phyloP scores from a whole-genome alignment of 1,140 invertebrate genomes.

The Rhynchophorus ferrugineus region DNA sequence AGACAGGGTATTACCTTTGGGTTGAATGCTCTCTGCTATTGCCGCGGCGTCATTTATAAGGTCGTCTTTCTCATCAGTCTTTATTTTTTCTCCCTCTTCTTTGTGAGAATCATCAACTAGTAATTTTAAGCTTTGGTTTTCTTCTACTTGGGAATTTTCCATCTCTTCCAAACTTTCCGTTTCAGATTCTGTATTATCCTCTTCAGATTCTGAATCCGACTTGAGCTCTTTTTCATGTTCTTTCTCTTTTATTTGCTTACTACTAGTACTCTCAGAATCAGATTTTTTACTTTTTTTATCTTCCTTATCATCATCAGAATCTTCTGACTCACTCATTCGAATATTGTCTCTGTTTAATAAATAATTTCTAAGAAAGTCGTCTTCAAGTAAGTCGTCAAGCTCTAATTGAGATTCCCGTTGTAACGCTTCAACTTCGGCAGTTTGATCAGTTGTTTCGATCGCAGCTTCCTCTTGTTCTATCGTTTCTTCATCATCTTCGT shows the following conservation, averaged over 20 bases:
- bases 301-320: conserved; percentile 23
- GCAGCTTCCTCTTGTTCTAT: conserved; percentile 85
- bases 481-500: conserved; percentile 90
- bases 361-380: conserved; percentile 67
- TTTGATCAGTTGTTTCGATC: conserved; percentile 49
- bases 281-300: conserved; percentile 21
- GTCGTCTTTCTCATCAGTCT: conserved; percentile 48
- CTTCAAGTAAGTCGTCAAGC: conserved; percentile 76
- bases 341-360: conserved; percentile 60
- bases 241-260: conserved; percentile 27
- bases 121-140: conserved; percentile 49
- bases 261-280: background rate
- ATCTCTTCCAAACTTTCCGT: conserved; percentile 42
- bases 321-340: conserved; percentile 34
- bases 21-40: conserved; percentile 92
- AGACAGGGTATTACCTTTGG: conserved; percentile 93
- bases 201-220: conserved; percentile 29
- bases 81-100: conserved; percentile 37
- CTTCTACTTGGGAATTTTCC: conserved; percentile 41
- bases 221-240: conserved; percentile 68
- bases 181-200: conserved; percentile 33
- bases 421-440: conserved; percentile 78
- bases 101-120: conserved; percentile 50
- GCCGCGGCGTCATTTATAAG: conserved; percentile 84
- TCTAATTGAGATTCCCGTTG: conserved; percentile 86